A percentile compares a stretch with the other conserved stretches of the same genome.
phyloP scores from a whole-genome alignment of 2,888 invertebrate genomes.

The Sialis fuliginosa region DNA sequence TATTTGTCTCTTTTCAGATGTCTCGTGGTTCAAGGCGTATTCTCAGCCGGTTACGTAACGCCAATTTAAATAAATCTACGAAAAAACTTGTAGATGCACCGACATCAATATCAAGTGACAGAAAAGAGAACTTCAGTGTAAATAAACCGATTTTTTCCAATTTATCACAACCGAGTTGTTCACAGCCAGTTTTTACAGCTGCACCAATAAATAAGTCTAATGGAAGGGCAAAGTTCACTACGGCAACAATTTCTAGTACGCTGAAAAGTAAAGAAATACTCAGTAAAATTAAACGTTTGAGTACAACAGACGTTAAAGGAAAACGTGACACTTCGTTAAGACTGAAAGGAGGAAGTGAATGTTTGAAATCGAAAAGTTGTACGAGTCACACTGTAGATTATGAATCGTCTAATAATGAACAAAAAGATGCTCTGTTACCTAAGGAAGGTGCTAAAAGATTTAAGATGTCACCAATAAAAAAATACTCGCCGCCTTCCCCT shows the following conservation, averaged over 20 bases:
- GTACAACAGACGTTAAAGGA: background rate
- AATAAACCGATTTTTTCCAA: conserved; percentile 6
- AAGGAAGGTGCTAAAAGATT: too few species aligned
- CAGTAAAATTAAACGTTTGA: too few species aligned
- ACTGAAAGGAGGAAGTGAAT: background rate
- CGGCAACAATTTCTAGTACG: background rate
- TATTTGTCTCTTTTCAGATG: background rate
- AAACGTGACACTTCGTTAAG: background rate
- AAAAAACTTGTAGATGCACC: conserved; percentile 10
- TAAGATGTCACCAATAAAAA: conserved; percentile 2
- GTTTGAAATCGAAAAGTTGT: background rate
- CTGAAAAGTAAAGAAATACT: background rate
- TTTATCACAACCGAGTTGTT: conserved; percentile 17
- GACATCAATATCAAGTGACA: conserved; percentile 16
- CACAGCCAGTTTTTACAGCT: conserved; percentile 10
- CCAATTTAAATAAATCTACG: conserved; percentile 10
- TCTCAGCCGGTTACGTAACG: background rate
- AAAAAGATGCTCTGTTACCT: too few species aligned
- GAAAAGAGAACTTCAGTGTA: conserved; percentile 20
- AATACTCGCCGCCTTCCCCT: background rate
- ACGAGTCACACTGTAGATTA: conserved; percentile 8
- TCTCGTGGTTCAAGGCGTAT: background rate
- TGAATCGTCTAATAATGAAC: conserved; percentile 6
- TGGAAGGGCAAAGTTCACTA: conserved; percentile 2
- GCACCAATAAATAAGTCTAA: conserved; percentile 6